phyloP scores from a whole-genome alignment of 2,888 invertebrate genomes.

The Scaptomyza tumidula region DNA sequence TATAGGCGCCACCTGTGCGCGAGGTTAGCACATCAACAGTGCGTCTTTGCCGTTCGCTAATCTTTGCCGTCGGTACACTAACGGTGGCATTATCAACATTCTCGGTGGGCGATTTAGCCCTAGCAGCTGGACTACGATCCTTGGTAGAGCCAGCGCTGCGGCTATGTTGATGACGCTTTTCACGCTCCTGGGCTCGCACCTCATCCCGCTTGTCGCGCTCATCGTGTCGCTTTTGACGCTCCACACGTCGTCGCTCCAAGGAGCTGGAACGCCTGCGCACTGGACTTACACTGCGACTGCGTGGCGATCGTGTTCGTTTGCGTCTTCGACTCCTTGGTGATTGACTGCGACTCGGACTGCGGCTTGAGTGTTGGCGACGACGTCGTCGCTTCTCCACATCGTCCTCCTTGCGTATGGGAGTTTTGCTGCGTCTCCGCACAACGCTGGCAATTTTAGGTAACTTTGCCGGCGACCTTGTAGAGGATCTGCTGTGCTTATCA shows the following conservation, averaged over 20 bases:
- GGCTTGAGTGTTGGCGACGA: slow-evolving; percentile 47
- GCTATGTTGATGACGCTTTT: slow-evolving; percentile 56
- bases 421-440: slow-evolving; percentile 32
- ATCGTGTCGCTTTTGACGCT: slow-evolving; percentile 77
- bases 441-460: slow-evolving; percentile 39
- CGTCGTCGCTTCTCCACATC: slow-evolving; percentile 29
- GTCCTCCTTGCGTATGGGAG: slow-evolving; percentile 30
- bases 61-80: slow-evolving; percentile 77
- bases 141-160: not conserved
- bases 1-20: slow-evolving; percentile 97
- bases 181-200: slow-evolving; percentile 62
- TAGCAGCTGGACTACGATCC: slow-evolving; percentile 10
- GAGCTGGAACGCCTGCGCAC: slow-evolving; percentile 71
- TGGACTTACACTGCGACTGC: slow-evolving; percentile 46
- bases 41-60: slow-evolving; percentile 82
- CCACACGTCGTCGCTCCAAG: slow-evolving; percentile 74
- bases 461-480: slow-evolving; percentile 3
- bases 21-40: slow-evolving; percentile 90
- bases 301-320: slow-evolving; percentile 45
- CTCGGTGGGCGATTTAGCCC: slow-evolving; percentile 18
- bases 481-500: not conserved
- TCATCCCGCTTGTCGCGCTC: slow-evolving; percentile 67
- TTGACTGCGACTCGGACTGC: slow-evolving; percentile 31
- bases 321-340: slow-evolving; percentile 42
- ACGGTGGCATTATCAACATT: slow-evolving; percentile 73